phyloP scores from a whole-genome alignment of 2,888 invertebrate species.

The Geotrupes spiniger region DNA sequence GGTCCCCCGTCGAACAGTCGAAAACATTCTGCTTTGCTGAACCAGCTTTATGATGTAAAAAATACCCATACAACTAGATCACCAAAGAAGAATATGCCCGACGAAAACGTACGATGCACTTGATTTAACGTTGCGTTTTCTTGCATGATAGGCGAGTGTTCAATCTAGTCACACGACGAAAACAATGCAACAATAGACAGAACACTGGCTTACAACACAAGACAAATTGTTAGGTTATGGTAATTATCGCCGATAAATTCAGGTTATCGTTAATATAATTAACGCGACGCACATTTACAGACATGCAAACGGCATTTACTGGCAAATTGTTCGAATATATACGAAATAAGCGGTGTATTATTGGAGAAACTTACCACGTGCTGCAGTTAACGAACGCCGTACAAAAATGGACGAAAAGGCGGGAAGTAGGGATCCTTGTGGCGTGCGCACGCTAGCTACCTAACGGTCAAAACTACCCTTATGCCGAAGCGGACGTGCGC shows the following conservation, averaged over 20 bases:
- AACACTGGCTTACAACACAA: constrained; percentile 46
- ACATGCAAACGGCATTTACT: neutral
- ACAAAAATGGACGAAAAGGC: constrained; percentile 19
- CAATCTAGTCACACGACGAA: constrained; percentile 47
- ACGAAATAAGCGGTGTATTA: neutral
- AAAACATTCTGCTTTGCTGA: constrained; percentile 52
- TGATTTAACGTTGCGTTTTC: constrained; percentile 12
- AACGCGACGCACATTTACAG: neutral
- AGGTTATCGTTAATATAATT: neutral
- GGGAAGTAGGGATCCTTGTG: constrained; percentile 15
- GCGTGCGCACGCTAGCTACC: too few species aligned
- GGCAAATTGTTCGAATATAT: neutral
- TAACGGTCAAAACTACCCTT: too few species aligned
- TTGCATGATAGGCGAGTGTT: constrained; percentile 48
- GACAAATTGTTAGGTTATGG: constrained; percentile 25
- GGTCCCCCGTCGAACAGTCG: constrained; percentile 40
- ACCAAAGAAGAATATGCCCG: constrained; percentile 52
- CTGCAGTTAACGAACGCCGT: neutral
- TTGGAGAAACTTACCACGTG: constrained; percentile 17
- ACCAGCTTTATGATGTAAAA: constrained; percentile 51
- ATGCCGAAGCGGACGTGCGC: too few species aligned
- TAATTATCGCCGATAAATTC: neutral
- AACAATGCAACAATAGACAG: constrained; percentile 44
- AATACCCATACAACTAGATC: constrained; percentile 52
- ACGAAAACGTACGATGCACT: constrained; percentile 29